Conservation (phyloP, 2,113 vertebrate species). For the Hyaena hyaena region DNA sequence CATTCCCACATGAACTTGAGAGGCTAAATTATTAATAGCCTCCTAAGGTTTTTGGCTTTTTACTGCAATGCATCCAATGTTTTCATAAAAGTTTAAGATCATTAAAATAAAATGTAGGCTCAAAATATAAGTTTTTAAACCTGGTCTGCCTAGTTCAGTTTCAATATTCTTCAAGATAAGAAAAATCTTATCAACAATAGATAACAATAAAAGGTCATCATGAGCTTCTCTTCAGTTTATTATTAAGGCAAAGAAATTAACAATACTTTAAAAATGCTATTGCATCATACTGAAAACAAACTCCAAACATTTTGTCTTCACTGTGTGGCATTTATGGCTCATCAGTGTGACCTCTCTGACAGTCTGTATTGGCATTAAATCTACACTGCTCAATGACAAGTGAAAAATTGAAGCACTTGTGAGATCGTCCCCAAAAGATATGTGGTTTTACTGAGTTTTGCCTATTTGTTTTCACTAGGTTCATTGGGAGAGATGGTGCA, state of each 20-base stretch:
- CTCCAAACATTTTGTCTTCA: slow-evolving; percentile 12
- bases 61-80: not conserved
- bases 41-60: slow-evolving; percentile 53
- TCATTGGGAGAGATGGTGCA: not conserved
- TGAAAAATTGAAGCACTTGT: not conserved
- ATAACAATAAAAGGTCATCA: not conserved
- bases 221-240: not conserved
- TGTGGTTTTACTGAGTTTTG: not conserved
- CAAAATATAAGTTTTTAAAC: slow-evolving; percentile 35
- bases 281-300: not conserved
- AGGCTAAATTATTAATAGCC: slow-evolving; percentile 66
- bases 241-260: slow-evolving; percentile 1
- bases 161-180: slow-evolving; percentile 34
- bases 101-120: slow-evolving; percentile 38
- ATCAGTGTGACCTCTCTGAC: slow-evolving; percentile 15
- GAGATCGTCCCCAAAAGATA: not conserved
- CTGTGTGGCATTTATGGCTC: not conserved
- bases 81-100: slow-evolving; percentile 48
- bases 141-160: not conserved
- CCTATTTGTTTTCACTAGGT: not conserved
- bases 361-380: not conserved
- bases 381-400: not conserved
- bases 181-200: not conserved
- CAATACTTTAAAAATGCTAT: not conserved
- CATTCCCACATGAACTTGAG: slow-evolving; percentile 63